Evolutionary conservation across 2,888 invertebrate genomes (phyloP), one percentile per base, ranked within the genome.

Genomic region (Subacronicta megacephala): DNA sequence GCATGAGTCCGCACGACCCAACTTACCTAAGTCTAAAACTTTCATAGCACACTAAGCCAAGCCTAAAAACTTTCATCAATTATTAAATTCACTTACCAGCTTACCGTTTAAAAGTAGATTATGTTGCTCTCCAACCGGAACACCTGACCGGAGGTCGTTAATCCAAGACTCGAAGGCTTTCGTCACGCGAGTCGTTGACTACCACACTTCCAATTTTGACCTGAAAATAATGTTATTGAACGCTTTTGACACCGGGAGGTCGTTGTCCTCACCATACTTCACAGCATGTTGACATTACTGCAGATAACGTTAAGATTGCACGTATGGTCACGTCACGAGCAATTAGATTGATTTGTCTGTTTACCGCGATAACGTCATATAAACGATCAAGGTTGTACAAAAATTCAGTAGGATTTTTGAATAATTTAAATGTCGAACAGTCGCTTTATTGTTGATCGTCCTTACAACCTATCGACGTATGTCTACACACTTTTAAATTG

Each of bases 101-200:
- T 55, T 42, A 23, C 23, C 35, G 46, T 58, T 60, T 61, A 58
- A 45, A 59, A 42, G 62, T 61, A 41, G 57, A 61, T 65, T 54
- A 67, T 43, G 38, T 57, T 63, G 53, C 50, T 65, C 68, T 68
- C 13, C 7, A 68, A 57, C 62, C 62, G 63, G 62, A 70, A 72
- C 62, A 64, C 56, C 72, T 66, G 72, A 59, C 74, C 64, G 62
- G 76, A 62, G 76, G 75, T 76, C 72, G 56, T 76, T 75, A 75
- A 69, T 80, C 78, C 64, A 62, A 63, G 45, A 45, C 44, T 65
- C 47, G 52, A 68, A 72, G 75, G 62, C 72, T 80, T 82, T 78
- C 75, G 82, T 82, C 82, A 80, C 81, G 82, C 78, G 53, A 78
- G 54, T 70, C 62, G 72, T 67, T 67, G 65, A 58, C 62, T 68